A percentile compares a stretch with the other conserved stretches of the same genome.
Conservation (phyloP, 2,888 invertebrate genomes). For the Eulithis testata region DNA sequence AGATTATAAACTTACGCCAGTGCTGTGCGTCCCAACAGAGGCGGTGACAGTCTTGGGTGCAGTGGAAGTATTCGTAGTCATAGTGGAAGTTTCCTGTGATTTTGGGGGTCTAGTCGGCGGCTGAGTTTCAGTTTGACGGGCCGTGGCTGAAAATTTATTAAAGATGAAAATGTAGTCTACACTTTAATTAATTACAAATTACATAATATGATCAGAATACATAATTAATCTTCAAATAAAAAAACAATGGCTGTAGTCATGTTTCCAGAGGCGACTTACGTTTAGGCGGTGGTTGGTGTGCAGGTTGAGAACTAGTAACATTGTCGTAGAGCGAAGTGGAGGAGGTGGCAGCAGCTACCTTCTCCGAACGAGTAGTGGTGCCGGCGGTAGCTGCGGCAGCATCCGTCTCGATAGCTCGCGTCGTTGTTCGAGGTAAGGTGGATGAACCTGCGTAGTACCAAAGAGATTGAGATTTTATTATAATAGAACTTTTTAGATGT, state of each 20-base stretch:
- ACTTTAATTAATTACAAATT: no score
- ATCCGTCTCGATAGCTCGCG: constrained; percentile 88
- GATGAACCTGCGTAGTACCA: constrained; percentile 87
- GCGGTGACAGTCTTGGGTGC: constrained; percentile 87
- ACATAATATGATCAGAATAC: no score
- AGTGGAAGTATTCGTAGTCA: constrained; percentile 86
- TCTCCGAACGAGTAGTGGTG: constrained; percentile 86
- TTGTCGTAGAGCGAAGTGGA: constrained; percentile 95
- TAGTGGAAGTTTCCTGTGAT: constrained; percentile 88
- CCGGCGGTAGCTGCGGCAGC: constrained; percentile 75
- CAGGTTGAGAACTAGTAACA: constrained; percentile 84
- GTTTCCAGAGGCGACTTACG: constrained; percentile 56
- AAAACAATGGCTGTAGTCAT: background rate
- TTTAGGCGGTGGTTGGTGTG: constrained; percentile 80
- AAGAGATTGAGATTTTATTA: no score
- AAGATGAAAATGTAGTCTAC: background rate
- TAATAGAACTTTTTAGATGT: no score
- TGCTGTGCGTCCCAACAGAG: constrained; percentile 88
- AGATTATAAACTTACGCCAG: constrained; percentile 74
- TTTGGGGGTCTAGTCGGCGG: constrained; percentile 87
- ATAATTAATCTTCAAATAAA: background rate
- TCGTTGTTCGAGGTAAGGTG: constrained; percentile 91
- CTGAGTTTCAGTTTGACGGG: constrained; percentile 73
- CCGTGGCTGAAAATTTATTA: constrained; percentile 61
- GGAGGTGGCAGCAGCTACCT: constrained; percentile 93